Evolutionary conservation across 2,113 vertebrate species (phyloP).

Genomic region (Brienomyrus longianalis): DNA sequence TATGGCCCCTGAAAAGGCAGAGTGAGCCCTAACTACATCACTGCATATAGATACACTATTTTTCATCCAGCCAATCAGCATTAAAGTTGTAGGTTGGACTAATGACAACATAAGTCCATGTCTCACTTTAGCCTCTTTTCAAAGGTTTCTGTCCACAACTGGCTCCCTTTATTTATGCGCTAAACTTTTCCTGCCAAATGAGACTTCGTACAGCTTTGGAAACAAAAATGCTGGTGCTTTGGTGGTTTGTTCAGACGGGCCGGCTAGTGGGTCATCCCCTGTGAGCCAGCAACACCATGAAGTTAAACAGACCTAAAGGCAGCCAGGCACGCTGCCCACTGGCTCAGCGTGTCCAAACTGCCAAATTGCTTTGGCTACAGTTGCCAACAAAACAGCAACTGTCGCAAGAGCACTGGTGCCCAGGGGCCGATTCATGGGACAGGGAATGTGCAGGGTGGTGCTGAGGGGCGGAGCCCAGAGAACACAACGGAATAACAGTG

Average conservation of each 20-base stretch:
- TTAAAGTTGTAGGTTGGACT: neutral
- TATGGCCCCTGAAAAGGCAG: neutral
- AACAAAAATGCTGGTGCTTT: neutral
- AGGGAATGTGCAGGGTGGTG: neutral
- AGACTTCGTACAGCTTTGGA: neutral
- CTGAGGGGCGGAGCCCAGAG: neutral
- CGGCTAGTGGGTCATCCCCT: neutral
- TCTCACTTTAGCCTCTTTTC: neutral
- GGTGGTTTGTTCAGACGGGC: neutral
- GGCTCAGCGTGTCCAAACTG: neutral
- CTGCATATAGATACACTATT: neutral
- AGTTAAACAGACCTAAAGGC: neutral
- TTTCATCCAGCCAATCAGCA: neutral
- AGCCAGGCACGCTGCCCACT: neutral
- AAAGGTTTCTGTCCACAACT: neutral
- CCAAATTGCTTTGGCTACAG: neutral
- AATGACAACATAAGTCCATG: neutral
- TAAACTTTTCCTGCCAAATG: neutral
- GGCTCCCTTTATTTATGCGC: neutral
- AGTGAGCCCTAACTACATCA: neutral
- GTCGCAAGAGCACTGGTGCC: neutral
- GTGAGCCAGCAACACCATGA: neutral
- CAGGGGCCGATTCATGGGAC: neutral
- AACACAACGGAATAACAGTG: slow-evolving; percentile 51
- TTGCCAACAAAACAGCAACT: neutral